Base-by-base conservation (phyloP, 2,113 vertebrate species). In the Arothron firmamentum region DNA sequence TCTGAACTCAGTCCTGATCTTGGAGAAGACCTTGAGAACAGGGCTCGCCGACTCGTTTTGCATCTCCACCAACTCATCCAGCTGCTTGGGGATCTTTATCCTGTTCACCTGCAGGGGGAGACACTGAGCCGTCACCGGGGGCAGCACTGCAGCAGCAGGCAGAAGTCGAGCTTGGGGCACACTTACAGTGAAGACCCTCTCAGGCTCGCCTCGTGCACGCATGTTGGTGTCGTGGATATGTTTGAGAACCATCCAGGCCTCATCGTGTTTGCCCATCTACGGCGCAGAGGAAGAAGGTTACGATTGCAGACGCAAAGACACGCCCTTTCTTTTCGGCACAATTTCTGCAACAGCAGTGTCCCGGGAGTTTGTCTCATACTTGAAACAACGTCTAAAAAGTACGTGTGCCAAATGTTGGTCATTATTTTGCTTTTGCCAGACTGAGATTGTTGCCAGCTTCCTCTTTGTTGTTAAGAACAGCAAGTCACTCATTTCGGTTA, bases 181-280 rank as follows among this genome's bases (percentile, higher is more conserved):
- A 93, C 94, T 95, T 87, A 99, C 97, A 1, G 97, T 98, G 89
- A 99, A 99, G 71, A 99, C 96, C 85, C 96, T 96, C 87, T 99
- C 97, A 0, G 96, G 95, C 74, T 99, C 94, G 13, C 97, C 95
- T 2, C 97, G 95, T 11, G 95, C 96, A 5, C 94, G 88, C 97
- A 98, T 99, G 83, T 99, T 99, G 62, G 95, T 99, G 89, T 99
- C 97, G 6, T 99, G 97, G 86, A 99, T 98, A 55, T 94, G 92
- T 83, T 99, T 98, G 64, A 99, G 93, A 77, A 98, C 95, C 97
- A 99, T 99, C 97, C 97, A 99, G 42, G 96, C 97, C 89, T 99
- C 97, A 31, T 99, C 97, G 2, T 99, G 96, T 74, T 98, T 99
- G 19, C 96, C 97, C 78, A 90, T 78, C 97, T 99, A 67, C 53